Percentiles rank a stretch among this genome's conserved stretches.
Evolutionary conservation across 2,888 invertebrate genomes (phyloP).

Genomic region (Pilophorus perplexus): DNA sequence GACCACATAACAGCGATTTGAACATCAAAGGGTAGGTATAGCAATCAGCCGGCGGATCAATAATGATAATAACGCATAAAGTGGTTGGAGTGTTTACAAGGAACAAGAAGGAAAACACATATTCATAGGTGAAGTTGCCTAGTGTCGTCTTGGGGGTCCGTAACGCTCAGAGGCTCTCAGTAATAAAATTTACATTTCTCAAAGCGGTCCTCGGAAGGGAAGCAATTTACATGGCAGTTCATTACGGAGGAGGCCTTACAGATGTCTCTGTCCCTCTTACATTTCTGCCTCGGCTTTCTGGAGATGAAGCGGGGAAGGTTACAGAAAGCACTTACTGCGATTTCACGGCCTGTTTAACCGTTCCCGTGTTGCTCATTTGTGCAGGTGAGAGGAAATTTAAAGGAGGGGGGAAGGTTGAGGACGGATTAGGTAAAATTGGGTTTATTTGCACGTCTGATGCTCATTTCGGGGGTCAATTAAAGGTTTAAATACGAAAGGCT

Average conservation of each 20-base stretch:
- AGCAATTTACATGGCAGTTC: constrained; percentile 38
- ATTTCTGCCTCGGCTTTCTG: background rate
- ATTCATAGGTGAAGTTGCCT: constrained; percentile 28
- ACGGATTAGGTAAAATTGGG: background rate
- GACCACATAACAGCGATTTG: too few species aligned
- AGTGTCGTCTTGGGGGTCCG: background rate
- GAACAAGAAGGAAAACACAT: too few species aligned
- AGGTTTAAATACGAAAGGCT: background rate
- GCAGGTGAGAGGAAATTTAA: background rate
- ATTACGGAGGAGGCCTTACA: constrained; percentile 19
- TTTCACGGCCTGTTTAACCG: constrained; percentile 35
- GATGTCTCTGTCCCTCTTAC: constrained; percentile 35
- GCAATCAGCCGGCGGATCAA: too few species aligned
- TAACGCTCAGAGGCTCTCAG: background rate
- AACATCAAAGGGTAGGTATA: too few species aligned
- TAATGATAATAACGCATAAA: too few species aligned
- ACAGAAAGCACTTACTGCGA: constrained; percentile 35
- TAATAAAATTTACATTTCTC: constrained; percentile 36
- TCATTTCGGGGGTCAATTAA: background rate
- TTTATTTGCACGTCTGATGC: constrained; percentile 21
- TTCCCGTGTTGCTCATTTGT: constrained; percentile 30
- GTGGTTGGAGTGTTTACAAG: too few species aligned
- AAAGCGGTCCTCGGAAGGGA: constrained; percentile 28
- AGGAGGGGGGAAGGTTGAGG: too few species aligned
- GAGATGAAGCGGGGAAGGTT: background rate